Evolutionary conservation across 2,888 invertebrate species (phyloP).

Genomic region (Drosophila nr. perissopoda): DNA sequence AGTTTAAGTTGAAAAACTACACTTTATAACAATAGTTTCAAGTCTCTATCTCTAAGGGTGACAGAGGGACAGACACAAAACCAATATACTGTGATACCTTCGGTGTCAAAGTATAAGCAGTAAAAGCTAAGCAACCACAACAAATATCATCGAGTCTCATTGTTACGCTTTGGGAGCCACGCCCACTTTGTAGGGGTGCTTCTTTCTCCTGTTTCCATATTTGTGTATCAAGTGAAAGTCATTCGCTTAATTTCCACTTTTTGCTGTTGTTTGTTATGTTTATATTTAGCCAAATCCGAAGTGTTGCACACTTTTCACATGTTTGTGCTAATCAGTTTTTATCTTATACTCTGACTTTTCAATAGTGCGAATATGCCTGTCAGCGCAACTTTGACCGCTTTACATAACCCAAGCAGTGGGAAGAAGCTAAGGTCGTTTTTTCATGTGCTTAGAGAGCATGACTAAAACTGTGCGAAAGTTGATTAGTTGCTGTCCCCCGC

Average conservation of each 20-base stretch:
- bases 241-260: conserved; percentile 65
- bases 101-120: neutral
- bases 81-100: neutral
- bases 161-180: conserved; percentile 62
- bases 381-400: conserved; percentile 52
- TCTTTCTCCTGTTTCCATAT: conserved; percentile 45
- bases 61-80: neutral
- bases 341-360: conserved; percentile 34
- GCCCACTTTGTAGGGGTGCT: conserved; percentile 39
- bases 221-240: conserved; percentile 73
- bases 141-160: conserved; percentile 35
- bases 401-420: conserved; percentile 46
- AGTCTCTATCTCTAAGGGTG: too few species aligned
- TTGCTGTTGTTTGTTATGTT: conserved; percentile 50
- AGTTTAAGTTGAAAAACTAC: neutral
- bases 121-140: conserved; percentile 1
- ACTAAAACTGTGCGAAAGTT: conserved; percentile 38
- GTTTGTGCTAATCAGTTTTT: conserved; percentile 74
- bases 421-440: conserved; percentile 1
- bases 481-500: conserved; percentile 28
- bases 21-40: too few species aligned
- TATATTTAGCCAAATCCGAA: conserved; percentile 52
- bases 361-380: conserved; percentile 52
- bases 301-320: conserved; percentile 74
- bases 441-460: conserved; percentile 27